These are phyloP conservation scores for Trichoplusia ni DNA, from an alignment of 1,140 invertebrate genomes.

Conservation along the genomic window DNA sequence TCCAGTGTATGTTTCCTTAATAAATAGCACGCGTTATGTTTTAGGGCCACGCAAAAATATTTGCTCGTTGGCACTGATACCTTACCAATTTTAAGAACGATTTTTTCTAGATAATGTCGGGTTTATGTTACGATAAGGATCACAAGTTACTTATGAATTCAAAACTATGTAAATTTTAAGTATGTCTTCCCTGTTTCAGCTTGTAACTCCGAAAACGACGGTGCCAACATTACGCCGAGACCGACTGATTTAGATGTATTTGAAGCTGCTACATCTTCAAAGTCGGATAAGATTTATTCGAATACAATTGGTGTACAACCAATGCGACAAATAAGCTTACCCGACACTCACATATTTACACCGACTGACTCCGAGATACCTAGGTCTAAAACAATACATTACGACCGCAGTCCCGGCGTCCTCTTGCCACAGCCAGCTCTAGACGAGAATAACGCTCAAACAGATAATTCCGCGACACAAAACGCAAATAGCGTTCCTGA, in stretches of 20 bases:
- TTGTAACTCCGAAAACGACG: slow-evolving; percentile 59
- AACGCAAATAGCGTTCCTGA: slow-evolving; percentile 14
- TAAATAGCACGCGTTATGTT: too few relatives aligned
- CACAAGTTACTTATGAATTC: too few relatives aligned
- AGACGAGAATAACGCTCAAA: slow-evolving; percentile 33
- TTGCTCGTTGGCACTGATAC: too few relatives aligned
- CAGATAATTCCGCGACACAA: slow-evolving; percentile 27
- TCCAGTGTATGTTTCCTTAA: too few relatives aligned
- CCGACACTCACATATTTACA: slow-evolving; percentile 80
- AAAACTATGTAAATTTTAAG: too few relatives aligned
- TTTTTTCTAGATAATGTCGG: too few relatives aligned
- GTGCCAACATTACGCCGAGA: slow-evolving; percentile 35
- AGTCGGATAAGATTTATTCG: slow-evolving; percentile 65
- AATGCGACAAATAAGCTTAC: slow-evolving; percentile 75
- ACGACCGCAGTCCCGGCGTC: slow-evolving; percentile 54
- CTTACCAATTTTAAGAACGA: too few relatives aligned
- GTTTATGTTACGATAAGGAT: too few relatives aligned
- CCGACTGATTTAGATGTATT: slow-evolving; percentile 62
- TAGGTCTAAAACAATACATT: slow-evolving; percentile 79
- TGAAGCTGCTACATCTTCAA: slow-evolving; percentile 50
- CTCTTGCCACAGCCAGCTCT: slow-evolving; percentile 46
- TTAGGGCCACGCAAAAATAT: too few relatives aligned
- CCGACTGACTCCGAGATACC: slow-evolving; percentile 79
- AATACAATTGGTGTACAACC: slow-evolving; percentile 66
- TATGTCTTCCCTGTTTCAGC: slow-evolving; percentile 59